A percentile compares a stretch with the other conserved stretches of the same genome.
Evolutionary conservation across 2,113 vertebrate genomes (phyloP).

Genomic region (Tychaedon coryphoeus): DNA sequence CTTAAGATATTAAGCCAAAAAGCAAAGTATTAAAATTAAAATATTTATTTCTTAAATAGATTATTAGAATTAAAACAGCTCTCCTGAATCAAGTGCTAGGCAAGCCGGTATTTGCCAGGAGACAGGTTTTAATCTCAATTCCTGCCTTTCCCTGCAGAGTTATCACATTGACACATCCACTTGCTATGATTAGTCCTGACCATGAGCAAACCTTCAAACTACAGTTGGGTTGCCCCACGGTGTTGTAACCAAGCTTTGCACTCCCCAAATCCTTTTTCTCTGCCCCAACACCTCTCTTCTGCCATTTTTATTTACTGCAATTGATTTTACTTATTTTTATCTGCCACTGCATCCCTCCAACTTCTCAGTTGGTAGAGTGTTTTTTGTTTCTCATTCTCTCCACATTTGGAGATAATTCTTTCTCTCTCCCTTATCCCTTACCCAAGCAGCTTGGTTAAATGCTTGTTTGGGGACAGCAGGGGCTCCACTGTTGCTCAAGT

Average conservation of each 20-base stretch:
- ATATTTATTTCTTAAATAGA: neutral
- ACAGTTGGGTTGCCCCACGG: neutral
- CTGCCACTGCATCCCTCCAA: neutral
- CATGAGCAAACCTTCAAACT: neutral
- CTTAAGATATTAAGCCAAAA: neutral
- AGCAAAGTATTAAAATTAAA: neutral
- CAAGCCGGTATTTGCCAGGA: neutral
- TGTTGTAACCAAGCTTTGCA: neutral
- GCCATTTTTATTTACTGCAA: neutral
- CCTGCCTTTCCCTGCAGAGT: neutral
- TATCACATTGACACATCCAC: neutral
- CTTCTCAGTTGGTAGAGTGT: neutral
- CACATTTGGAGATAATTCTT: neutral
- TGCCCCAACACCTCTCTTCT: neutral
- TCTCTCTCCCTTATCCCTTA: neutral
- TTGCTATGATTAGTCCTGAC: neutral
- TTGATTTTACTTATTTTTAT: neutral
- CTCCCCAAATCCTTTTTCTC: neutral
- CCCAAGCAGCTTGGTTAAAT: neutral
- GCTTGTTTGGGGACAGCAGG: neutral
- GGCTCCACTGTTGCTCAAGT: neutral
- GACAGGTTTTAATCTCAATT: neutral
- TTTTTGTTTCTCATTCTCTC: neutral
- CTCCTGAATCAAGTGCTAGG: neutral
- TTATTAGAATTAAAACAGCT: neutral